These are phyloP conservation scores for Drosophila lacteicornis DNA, from an alignment of 1,140 invertebrate species.

Conservation along the genomic window DNA sequence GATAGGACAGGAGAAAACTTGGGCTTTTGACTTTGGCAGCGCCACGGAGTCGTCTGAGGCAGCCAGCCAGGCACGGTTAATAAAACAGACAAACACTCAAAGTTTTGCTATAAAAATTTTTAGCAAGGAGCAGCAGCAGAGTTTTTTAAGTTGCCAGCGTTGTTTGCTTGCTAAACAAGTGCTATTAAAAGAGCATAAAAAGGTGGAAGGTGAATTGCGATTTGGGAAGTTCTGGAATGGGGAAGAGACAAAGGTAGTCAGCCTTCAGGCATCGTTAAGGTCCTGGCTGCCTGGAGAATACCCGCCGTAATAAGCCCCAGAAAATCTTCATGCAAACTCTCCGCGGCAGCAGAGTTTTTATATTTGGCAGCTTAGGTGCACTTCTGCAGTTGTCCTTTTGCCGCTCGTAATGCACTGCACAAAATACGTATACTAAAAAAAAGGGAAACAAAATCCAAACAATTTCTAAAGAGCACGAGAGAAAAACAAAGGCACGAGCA, in stretches of 20 bases:
- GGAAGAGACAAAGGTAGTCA: conserved; percentile 21
- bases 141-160: conserved; percentile 75
- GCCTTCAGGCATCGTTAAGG: conserved; percentile 61
- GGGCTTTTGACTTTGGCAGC: conserved; percentile 52
- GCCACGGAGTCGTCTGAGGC: conserved; percentile 29
- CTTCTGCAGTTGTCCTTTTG: conserved; percentile 72
- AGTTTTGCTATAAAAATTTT: conserved; percentile 84
- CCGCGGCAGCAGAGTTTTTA: conserved; percentile 43
- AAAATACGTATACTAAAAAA: conserved; percentile 20
- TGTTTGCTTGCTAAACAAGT: conserved; percentile 82
- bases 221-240: conserved; percentile 6
- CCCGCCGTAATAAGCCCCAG: conserved; percentile 54
- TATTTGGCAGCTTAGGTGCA: conserved; percentile 73
- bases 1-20: conserved; percentile 60
- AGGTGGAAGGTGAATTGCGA: conserved; percentile 68
- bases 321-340: conserved; percentile 53
- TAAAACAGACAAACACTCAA: conserved; percentile 84
- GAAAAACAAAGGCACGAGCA: conserved; percentile 31
- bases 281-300: conserved; percentile 26
- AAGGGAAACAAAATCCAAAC: conserved; percentile 9
- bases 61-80: conserved; percentile 66
- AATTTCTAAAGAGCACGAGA: conserved; percentile 22
- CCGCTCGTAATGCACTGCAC: conserved; percentile 55
- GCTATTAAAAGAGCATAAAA: conserved; percentile 81
- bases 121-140: conserved; percentile 33